These are phyloP conservation scores for Gambusia yucatana DNA, from an alignment of 2,797 vertebrate species.

Conservation along the genomic window DNA sequence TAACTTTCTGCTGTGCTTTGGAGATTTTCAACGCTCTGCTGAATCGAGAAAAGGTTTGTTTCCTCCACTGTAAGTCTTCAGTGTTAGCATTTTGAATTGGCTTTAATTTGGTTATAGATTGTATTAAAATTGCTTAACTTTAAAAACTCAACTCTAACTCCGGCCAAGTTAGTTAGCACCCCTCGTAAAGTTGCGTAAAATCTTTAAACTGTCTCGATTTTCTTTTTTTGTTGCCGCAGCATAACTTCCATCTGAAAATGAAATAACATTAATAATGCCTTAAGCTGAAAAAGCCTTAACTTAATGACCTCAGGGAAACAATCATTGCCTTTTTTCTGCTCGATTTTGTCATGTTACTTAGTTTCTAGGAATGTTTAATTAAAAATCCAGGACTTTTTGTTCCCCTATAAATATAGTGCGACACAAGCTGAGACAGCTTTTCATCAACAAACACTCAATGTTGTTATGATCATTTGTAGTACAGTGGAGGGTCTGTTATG, in stretches of 20 bases:
- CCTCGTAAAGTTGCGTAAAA: not conserved
- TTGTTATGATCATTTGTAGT: not conserved
- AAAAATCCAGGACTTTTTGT: not conserved
- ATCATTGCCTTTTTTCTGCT: not conserved
- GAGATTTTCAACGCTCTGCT: slow-evolving; percentile 7
- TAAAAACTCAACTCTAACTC: not conserved
- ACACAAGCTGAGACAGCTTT: not conserved
- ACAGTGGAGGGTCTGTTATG: not conserved
- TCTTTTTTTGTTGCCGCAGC: not conserved
- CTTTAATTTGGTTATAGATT: slow-evolving; percentile 20
- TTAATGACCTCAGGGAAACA: not conserved
- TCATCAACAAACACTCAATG: not conserved
- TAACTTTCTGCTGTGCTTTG: slow-evolving; percentile 2
- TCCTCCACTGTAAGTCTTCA: not conserved
- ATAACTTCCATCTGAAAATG: not conserved
- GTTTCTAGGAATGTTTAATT: not conserved
- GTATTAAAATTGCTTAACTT: not conserved
- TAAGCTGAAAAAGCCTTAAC: not conserved
- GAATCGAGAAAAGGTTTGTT: slow-evolving; percentile 10
- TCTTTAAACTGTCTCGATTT: not conserved
- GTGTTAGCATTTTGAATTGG: slow-evolving; percentile 10
- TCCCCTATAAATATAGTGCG: not conserved
- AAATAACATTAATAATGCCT: not conserved
- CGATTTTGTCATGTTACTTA: not conserved
- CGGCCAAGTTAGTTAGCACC: not conserved